Percentiles rank a stretch among this genome's conserved stretches.
Evolutionary conservation across 2,888 invertebrate genomes (phyloP).

Genomic region (Caradrina clavipalpis): DNA sequence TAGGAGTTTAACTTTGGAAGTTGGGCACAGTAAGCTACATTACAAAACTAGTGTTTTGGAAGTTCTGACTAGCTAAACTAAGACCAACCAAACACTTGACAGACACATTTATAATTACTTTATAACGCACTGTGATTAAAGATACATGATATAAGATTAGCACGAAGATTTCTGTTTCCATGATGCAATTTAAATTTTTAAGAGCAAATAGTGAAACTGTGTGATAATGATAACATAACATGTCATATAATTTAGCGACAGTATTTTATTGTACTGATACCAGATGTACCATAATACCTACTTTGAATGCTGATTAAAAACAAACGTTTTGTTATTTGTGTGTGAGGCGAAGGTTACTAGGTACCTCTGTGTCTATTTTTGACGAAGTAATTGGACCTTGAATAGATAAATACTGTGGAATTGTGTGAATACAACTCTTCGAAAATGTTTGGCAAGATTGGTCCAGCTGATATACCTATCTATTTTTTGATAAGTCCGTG

Average conservation of each 20-base stretch:
- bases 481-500: constrained; percentile 19
- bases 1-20: constrained; percentile 17
- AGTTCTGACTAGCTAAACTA: constrained; percentile 25
- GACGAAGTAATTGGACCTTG: constrained; percentile 33
- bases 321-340: constrained; percentile 41
- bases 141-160: neutral
- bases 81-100: constrained; percentile 17
- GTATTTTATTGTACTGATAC: constrained; percentile 25
- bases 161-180: constrained; percentile 15
- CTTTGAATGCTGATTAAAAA: constrained; percentile 38
- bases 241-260: constrained; percentile 28
- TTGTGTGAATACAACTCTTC: constrained; percentile 14
- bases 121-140: constrained; percentile 2
- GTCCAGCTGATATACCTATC: constrained; percentile 23
- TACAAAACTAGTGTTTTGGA: constrained; percentile 30
- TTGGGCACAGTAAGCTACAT: neutral
- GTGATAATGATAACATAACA: constrained; percentile 40
- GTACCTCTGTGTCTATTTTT: constrained; percentile 53
- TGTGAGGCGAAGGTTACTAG: constrained; percentile 29
- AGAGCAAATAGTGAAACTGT: constrained; percentile 4
- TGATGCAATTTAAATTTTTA: constrained; percentile 31
- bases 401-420: constrained; percentile 32
- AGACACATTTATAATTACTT: neutral
- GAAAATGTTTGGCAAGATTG: constrained; percentile 9
- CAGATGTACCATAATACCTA: constrained; percentile 42